phyloP scores from a whole-genome alignment of 92 coral and sea anemone genomes.

The Epizoanthus ramosus region DNA sequence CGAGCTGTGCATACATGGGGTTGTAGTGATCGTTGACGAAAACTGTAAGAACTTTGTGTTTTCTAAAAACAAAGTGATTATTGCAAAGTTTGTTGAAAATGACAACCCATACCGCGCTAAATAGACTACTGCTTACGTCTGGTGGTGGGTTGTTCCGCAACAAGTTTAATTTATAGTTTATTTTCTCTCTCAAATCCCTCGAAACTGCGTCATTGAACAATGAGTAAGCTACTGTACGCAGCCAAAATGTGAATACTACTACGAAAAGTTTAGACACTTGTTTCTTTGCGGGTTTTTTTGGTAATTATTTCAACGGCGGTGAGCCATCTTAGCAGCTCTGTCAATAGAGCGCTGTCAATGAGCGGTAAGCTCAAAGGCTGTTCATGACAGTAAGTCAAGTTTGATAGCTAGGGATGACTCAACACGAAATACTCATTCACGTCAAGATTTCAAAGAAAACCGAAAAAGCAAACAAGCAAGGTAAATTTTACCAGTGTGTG shows the following conservation, averaged over 20 bases:
- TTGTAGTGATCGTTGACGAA: background rate
- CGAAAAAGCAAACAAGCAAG: slow-evolving; percentile 88
- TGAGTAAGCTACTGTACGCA: background rate
- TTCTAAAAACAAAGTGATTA: background rate
- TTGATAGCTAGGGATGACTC: slow-evolving; percentile 31
- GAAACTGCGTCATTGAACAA: slow-evolving; percentile 35
- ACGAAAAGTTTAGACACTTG: background rate
- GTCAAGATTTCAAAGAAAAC: slow-evolving; percentile 89
- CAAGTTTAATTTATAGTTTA: background rate
- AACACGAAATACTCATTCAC: slow-evolving; percentile 62
- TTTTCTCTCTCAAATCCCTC: background rate
- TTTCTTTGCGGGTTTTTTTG: slow-evolving; percentile 38
- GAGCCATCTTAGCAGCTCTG: slow-evolving; percentile 68
- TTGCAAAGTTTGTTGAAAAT: slow-evolving; percentile 17
- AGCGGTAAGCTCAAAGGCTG: slow-evolving; percentile 81
- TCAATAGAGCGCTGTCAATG: slow-evolving; percentile 69
- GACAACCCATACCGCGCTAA: slow-evolving; percentile 7
- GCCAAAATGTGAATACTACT: slow-evolving; percentile 42
- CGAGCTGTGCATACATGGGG: background rate
- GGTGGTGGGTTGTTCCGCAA: background rate
- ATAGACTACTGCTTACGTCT: background rate
- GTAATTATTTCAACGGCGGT: slow-evolving; percentile 64
- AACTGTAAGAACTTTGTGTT: background rate
- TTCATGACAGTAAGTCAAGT: slow-evolving; percentile 68
- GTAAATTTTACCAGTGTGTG: slow-evolving; percentile 87